phyloP scores from a whole-genome alignment of 2,888 invertebrate species.

The Melanargia galathea region DNA sequence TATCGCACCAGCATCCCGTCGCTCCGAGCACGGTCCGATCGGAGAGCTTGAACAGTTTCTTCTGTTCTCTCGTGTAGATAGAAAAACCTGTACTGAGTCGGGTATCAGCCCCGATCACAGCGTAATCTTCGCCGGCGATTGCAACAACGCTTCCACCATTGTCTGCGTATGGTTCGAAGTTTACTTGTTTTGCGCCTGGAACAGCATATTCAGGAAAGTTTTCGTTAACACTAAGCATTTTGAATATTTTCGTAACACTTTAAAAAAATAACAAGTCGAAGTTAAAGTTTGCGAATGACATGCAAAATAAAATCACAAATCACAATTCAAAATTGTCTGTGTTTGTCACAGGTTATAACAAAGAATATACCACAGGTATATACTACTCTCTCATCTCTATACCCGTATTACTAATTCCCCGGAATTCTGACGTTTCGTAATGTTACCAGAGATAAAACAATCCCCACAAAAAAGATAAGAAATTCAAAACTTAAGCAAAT shows the following conservation, averaged over 20 bases:
- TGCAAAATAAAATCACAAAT: no score
- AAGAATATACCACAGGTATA: no score
- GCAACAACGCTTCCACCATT: conserved; percentile 94
- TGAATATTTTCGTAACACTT: neutral
- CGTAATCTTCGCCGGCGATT: conserved; percentile 97
- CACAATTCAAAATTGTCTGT: no score
- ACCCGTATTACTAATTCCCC: no score
- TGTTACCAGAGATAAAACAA: no score
- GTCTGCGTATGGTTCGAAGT: conserved; percentile 79
- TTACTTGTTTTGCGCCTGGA: conserved; percentile 76
- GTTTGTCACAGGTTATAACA: no score
- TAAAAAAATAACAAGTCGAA: neutral
- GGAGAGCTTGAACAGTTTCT: conserved; percentile 92
- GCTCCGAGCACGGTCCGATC: conserved; percentile 94
- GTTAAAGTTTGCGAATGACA: conserved; percentile 51
- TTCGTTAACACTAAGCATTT: conserved; percentile 63
- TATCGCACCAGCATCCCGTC: conserved; percentile 99
- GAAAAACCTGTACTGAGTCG: conserved; percentile 95
- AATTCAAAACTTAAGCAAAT: no score
- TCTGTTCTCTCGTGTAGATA: conserved; percentile 93
- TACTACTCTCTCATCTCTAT: no score
- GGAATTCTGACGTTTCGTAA: no score
- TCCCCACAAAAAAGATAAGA: no score
- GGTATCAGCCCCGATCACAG: conserved; percentile 97
- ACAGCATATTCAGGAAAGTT: conserved; percentile 77